Evolutionary conservation across 2,888 invertebrate species (phyloP).

Genomic region (Bimastos eiseni): DNA sequence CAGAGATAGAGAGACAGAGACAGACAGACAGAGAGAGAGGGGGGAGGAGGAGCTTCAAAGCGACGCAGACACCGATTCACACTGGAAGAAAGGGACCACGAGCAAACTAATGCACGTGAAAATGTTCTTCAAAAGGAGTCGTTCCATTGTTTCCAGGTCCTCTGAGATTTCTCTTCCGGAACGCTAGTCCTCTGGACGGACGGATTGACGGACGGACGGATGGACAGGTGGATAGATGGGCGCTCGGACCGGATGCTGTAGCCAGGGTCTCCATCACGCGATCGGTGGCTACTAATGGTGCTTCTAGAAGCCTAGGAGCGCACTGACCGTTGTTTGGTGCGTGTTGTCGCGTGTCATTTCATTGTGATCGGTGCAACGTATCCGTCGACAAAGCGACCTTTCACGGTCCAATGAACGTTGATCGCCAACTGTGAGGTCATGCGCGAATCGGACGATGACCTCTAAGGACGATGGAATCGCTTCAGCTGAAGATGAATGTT

Average conservation of each 20-base stretch:
- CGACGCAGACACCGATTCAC: neutral
- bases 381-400: neutral
- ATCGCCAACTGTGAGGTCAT: neutral
- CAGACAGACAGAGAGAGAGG: too few species aligned
- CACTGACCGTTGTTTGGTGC: neutral
- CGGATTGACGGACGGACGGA: neutral
- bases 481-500: neutral
- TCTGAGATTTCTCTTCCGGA: neutral
- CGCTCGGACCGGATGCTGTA: neutral
- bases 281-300: neutral
- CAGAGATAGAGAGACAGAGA: neutral
- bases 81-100: neutral
- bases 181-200: neutral
- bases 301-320: neutral
- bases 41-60: neutral
- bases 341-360: neutral
- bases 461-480: neutral
- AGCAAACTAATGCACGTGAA: neutral
- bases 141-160: neutral
- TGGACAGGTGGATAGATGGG: too few species aligned
- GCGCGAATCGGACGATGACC: slow-evolving; percentile 2
- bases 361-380: neutral
- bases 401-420: neutral
- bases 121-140: neutral
- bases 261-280: neutral